Conservation (phyloP, 2,888 invertebrate genomes). For the Drosophila trichaetosa region DNA sequence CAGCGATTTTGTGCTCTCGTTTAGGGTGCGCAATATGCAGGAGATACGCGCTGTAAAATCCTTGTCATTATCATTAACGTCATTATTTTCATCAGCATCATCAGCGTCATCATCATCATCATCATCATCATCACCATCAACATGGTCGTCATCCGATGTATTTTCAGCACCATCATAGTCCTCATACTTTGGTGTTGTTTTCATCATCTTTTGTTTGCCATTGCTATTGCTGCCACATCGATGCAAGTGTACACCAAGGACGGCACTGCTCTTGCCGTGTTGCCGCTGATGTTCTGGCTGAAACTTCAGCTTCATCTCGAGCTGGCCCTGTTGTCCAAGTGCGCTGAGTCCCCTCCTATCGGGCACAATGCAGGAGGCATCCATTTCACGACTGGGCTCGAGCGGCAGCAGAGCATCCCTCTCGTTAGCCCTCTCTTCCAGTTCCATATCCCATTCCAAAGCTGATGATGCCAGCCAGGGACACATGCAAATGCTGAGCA, state of each 20-base stretch:
- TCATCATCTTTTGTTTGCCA: background rate
- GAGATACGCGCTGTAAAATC: slow-evolving; percentile 14
- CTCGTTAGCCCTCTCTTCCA: background rate
- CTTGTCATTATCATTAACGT: background rate
- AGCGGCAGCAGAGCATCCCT: background rate
- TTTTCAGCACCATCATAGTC: slow-evolving; percentile 19
- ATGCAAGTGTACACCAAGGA: background rate
- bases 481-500: slow-evolving; percentile 8
- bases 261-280: background rate
- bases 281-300: background rate
- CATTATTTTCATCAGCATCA: background rate
- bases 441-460: background rate
- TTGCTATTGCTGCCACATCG: background rate
- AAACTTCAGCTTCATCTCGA: slow-evolving; percentile 13
- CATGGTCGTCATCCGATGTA: background rate
- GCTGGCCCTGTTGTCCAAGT: background rate
- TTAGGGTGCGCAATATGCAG: slow-evolving; percentile 23
- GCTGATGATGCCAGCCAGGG: background rate
- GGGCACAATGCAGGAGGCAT: background rate
- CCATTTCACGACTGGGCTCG: background rate
- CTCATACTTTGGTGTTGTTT: background rate
- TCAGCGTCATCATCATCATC: background rate
- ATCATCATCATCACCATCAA: background rate
- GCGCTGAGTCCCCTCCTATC: background rate
- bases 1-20: slow-evolving; percentile 12